Percentiles rank a stretch among this genome's conserved stretches.
phyloP scores from a whole-genome alignment of 2,797 vertebrate species.

The Sciurus vulgaris region DNA sequence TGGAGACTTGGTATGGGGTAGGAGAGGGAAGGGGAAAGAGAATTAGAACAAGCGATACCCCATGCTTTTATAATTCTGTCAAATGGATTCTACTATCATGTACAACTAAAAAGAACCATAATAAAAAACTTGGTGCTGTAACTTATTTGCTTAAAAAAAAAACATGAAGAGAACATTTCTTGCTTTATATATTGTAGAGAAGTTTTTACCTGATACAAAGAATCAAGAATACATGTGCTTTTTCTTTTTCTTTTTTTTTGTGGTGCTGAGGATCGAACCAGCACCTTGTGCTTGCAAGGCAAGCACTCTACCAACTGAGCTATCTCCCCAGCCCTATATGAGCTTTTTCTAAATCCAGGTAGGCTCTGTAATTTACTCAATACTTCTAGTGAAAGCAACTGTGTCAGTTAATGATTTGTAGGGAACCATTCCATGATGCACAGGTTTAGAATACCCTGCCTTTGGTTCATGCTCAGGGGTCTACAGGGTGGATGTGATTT shows the following conservation, averaged over 20 bases:
- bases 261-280: too few relatives aligned
- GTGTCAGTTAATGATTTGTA: background rate
- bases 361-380: background rate
- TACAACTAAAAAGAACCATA: too few relatives aligned
- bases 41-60: too few relatives aligned
- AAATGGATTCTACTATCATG: too few relatives aligned
- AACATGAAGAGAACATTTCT: conserved; percentile 36
- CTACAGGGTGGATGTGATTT: background rate
- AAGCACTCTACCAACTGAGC: too few relatives aligned
- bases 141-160: conserved; percentile 28
- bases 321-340: too few relatives aligned
- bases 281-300: too few relatives aligned
- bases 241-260: too few relatives aligned
- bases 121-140: background rate
- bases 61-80: too few relatives aligned
- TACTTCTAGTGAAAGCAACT: background rate
- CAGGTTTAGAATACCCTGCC: background rate
- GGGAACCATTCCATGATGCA: background rate
- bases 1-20: background rate
- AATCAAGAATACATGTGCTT: background rate
- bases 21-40: too few relatives aligned
- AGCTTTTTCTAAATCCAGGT: background rate
- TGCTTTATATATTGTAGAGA: conserved; percentile 30
- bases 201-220: conserved; percentile 19
- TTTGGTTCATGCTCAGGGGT: background rate